A percentile compares a stretch with the other conserved stretches of the same genome.
These are phyloP conservation scores for Hippocampus guttulatus DNA, from an alignment of 2,113 vertebrate genomes.

Conservation along the genomic window DNA sequence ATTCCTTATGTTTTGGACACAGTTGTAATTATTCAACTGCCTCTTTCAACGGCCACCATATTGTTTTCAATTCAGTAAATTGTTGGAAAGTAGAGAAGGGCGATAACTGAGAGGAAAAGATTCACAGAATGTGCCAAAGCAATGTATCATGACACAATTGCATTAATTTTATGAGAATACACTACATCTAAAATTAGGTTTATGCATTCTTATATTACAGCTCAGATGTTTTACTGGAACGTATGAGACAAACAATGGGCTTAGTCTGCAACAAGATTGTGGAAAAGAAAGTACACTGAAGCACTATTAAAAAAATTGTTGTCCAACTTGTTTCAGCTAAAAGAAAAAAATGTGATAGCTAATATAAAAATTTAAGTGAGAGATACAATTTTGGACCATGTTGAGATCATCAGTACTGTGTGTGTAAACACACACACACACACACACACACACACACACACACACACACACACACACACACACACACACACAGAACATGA, in stretches of 20 bases:
- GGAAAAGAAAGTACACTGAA: not conserved
- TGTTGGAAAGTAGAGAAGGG: conserved; percentile 18
- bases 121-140: not conserved
- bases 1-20: conserved; percentile 29
- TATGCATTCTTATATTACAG: not conserved
- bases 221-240: not conserved
- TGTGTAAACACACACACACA: too few species aligned
- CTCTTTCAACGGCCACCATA: conserved; percentile 28
- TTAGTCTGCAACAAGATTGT: not conserved
- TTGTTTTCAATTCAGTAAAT: conserved; percentile 44
- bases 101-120: not conserved
- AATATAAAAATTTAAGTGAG: not conserved
- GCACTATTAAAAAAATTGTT: too few species aligned
- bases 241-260: not conserved
- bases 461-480: too few species aligned
- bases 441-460: not conserved
- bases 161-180: not conserved
- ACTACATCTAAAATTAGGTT: conserved; percentile 1
- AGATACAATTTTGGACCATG: not conserved
- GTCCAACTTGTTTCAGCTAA: not conserved
- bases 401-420: not conserved
- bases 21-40: conserved; percentile 29
- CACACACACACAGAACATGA: not conserved
- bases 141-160: conserved; percentile 2
- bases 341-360: not conserved